Conservation (phyloP, 2,113 vertebrate species). For the Oreotrochilus melanogaster region DNA sequence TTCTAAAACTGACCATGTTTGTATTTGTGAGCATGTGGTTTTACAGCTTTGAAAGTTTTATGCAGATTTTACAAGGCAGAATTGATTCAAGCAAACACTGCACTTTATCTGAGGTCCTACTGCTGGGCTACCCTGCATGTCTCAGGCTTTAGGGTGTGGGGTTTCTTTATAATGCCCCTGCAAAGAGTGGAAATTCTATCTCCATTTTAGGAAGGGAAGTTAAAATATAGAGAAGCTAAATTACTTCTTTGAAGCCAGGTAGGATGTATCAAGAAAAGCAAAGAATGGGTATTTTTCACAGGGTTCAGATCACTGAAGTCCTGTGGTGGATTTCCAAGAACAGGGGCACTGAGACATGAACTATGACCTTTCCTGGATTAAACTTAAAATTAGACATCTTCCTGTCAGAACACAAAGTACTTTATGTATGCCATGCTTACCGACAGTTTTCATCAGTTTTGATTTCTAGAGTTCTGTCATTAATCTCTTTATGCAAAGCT, state of each 20-base stretch:
- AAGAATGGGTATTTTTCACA: background rate
- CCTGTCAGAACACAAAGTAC: background rate
- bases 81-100: background rate
- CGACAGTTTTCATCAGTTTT: background rate
- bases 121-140: background rate
- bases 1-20: background rate
- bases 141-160: background rate
- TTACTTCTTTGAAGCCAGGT: background rate
- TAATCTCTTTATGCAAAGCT: conserved; percentile 1
- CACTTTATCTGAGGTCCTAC: background rate
- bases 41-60: background rate
- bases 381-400: background rate
- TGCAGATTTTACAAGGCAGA: background rate
- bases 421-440: background rate
- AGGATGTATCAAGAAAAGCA: background rate
- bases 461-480: background rate
- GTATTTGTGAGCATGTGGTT: background rate
- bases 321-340: background rate
- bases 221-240: background rate
- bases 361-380: background rate
- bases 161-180: background rate
- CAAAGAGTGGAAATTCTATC: background rate
- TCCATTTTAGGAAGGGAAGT: background rate
- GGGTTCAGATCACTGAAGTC: background rate
- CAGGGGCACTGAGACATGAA: background rate